Evolutionary conservation across 2,888 invertebrate species (phyloP).

Genomic region (Diplolepis rosae): DNA sequence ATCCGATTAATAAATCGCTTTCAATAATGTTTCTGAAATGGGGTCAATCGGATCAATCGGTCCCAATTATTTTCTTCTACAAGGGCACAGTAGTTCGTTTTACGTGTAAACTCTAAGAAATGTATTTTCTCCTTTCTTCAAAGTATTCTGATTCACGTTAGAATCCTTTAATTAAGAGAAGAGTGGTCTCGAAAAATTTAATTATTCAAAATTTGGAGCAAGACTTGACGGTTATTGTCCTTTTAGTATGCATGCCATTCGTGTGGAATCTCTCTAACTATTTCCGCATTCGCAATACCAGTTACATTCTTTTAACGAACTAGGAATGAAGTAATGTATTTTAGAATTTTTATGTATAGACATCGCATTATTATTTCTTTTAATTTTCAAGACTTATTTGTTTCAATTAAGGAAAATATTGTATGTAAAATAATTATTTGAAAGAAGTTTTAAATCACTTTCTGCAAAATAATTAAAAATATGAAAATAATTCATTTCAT

Average conservation of each 20-base stretch:
- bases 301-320: slow-evolving; percentile 36
- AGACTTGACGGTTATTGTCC: slow-evolving; percentile 50
- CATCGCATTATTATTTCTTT: slow-evolving; percentile 39
- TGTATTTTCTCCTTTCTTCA: neutral
- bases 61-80: too few relatives aligned
- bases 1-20: too few relatives aligned
- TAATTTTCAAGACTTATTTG: too few relatives aligned
- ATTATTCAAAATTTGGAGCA: slow-evolving; percentile 49
- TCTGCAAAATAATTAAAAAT: too few relatives aligned
- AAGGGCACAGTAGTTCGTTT: too few relatives aligned
- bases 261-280: slow-evolving; percentile 42
- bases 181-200: slow-evolving; percentile 51
- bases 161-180: slow-evolving; percentile 20
- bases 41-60: too few relatives aligned
- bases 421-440: too few relatives aligned
- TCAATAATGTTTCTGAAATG: too few relatives aligned
- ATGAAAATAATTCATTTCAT: too few relatives aligned
- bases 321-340: slow-evolving; percentile 36
- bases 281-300: slow-evolving; percentile 45
- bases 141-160: neutral
- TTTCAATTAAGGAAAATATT: too few relatives aligned
- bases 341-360: slow-evolving; percentile 43
- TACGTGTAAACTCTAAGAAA: neutral
- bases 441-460: too few relatives aligned
- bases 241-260: slow-evolving; percentile 38